Percentiles rank a stretch among this genome's conserved stretches.
Evolutionary conservation across 1,140 invertebrate genomes (phyloP).

Genomic region (Drosophila bipectinata): DNA sequence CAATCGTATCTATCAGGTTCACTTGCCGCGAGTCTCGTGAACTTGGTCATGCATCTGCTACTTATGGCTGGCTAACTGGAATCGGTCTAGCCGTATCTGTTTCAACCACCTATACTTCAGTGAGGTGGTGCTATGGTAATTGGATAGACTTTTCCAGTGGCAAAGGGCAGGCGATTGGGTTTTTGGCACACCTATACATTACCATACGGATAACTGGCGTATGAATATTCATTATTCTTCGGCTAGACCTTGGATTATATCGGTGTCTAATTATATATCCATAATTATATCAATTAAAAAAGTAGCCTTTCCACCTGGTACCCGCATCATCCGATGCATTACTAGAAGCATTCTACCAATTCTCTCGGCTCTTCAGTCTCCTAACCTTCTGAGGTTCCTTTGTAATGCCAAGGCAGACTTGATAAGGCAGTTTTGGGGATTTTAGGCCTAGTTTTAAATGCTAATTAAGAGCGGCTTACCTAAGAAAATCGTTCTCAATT

Average conservation of each 20-base stretch:
- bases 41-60: constrained; percentile 22
- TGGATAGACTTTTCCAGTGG: constrained; percentile 11
- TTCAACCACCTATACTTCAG: neutral
- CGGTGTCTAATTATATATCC: neutral
- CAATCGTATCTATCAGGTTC: constrained; percentile 22
- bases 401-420: constrained; percentile 23
- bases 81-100: constrained; percentile 10
- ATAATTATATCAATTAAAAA: constrained; percentile 18
- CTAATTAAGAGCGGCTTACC: constrained; percentile 10
- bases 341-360: neutral
- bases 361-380: neutral
- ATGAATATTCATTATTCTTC: constrained; percentile 21
- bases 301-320: constrained; percentile 4
- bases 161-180: constrained; percentile 9
- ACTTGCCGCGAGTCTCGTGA: constrained; percentile 31
- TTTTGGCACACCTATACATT: constrained; percentile 27
- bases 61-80: constrained; percentile 3
- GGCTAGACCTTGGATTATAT: constrained; percentile 14
- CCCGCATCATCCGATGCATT: constrained; percentile 14
- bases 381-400: neutral
- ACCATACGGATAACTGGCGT: neutral
- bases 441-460: constrained; percentile 44
- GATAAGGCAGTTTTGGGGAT: constrained; percentile 28
- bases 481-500: constrained; percentile 7
- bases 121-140: neutral